Evolutionary conservation across 2,113 vertebrate species (phyloP).

Genomic region (Cettia cetti): DNA sequence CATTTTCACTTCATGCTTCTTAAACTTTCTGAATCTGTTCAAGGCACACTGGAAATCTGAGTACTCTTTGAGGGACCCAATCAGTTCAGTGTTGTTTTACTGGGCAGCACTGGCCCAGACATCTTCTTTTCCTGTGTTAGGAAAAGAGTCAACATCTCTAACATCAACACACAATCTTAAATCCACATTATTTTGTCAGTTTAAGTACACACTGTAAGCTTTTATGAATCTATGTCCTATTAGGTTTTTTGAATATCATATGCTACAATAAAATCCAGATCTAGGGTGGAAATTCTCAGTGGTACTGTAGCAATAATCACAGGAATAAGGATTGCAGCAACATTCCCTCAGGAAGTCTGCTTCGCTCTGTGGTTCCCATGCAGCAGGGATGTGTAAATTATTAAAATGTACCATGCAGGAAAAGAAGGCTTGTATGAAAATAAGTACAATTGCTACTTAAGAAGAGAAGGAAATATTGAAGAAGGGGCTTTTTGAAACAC

Average conservation of each 20-base stretch:
- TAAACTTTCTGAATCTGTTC: not conserved
- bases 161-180: not conserved
- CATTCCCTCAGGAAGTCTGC: slow-evolving; percentile 51
- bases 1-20: not conserved
- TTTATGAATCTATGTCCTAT: not conserved
- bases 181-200: not conserved
- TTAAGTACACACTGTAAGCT: not conserved
- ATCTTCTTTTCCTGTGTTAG: not conserved
- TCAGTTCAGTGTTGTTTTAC: not conserved
- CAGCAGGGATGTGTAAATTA: slow-evolving; percentile 41
- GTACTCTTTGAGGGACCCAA: not conserved
- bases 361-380: slow-evolving; percentile 32
- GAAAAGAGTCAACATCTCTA: not conserved
- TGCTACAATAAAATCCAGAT: not conserved
- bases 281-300: slow-evolving; percentile 34
- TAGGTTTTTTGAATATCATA: not conserved
- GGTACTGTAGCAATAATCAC: slow-evolving; percentile 36
- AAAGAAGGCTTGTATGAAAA: slow-evolving; percentile 42
- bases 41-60: rapidly evolving
- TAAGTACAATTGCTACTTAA: slow-evolving; percentile 36
- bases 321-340: slow-evolving; percentile 26
- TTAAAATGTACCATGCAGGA: not conserved
- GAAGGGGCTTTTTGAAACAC: slow-evolving; percentile 16
- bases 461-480: slow-evolving; percentile 44
- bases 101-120: not conserved